Evolutionary conservation across 2,797 vertebrate species (phyloP).

Genomic region (Tapirus indicus): DNA sequence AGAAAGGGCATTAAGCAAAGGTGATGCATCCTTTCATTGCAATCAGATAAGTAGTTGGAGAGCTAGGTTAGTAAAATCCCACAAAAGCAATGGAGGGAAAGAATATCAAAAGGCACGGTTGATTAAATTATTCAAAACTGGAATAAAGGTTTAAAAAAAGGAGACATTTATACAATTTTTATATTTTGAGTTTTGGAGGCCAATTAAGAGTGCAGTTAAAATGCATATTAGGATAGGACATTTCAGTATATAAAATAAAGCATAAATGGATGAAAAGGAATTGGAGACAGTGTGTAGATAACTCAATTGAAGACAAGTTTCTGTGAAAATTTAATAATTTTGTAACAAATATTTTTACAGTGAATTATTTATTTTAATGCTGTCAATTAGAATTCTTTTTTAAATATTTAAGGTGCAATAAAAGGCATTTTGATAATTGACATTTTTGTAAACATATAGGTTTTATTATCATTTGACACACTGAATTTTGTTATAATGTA

Average conservation of each 20-base stretch:
- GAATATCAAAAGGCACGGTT: not conserved
- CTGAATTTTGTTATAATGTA: not conserved
- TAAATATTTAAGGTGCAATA: not conserved
- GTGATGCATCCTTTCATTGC: not conserved
- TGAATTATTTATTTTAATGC: not conserved
- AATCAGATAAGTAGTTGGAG: not conserved
- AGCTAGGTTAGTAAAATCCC: not conserved
- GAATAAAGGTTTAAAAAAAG: not conserved
- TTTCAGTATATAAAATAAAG: not conserved
- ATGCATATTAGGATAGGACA: not conserved
- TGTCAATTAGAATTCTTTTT: not conserved
- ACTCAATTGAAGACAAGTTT: not conserved
- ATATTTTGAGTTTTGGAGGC: not conserved
- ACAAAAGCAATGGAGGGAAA: not conserved
- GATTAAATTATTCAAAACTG: not conserved
- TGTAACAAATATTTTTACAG: not conserved
- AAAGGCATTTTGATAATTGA: not conserved
- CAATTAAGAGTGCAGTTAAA: not conserved
- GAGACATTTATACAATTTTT: not conserved
- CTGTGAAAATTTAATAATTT: not conserved
- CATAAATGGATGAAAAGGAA: not conserved
- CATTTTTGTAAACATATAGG: not conserved
- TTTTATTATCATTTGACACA: constrained; percentile 10
- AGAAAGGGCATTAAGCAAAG: not conserved
- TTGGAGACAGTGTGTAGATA: not conserved